phyloP scores from a whole-genome alignment of 1,140 invertebrate species.

The Bacillus rossius region DNA sequence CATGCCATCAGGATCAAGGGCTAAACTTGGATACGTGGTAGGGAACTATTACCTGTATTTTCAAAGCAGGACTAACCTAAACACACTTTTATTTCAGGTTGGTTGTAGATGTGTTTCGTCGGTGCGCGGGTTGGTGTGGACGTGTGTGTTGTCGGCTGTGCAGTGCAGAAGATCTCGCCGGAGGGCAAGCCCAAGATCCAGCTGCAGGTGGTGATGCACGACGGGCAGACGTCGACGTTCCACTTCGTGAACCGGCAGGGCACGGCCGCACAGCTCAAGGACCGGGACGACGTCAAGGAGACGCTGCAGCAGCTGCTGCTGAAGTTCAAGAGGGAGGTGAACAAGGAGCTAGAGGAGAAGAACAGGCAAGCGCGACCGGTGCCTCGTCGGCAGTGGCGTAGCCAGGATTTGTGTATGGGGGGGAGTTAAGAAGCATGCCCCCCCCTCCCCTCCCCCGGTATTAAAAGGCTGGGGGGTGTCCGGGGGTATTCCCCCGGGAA shows the following conservation, averaged over 20 bases:
- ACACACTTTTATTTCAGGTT: too few relatives aligned
- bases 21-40: too few relatives aligned
- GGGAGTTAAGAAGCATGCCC: too few relatives aligned
- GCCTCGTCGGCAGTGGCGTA: too few relatives aligned
- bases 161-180: slow-evolving; percentile 97
- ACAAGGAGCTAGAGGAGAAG: slow-evolving; percentile 90
- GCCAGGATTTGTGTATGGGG: too few relatives aligned
- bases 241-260: slow-evolving; percentile 92
- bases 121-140: neutral
- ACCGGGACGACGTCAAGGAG: slow-evolving; percentile 92
- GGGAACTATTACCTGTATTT: too few relatives aligned
- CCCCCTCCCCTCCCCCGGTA: neutral
- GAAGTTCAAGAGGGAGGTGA: slow-evolving; percentile 92
- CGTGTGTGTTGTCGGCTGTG: slow-evolving; percentile 31
- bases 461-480: too few relatives aligned
- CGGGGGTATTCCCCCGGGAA: too few relatives aligned
- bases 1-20: too few relatives aligned
- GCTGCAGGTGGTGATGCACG: slow-evolving; percentile 94
- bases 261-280: slow-evolving; percentile 73
- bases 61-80: too few relatives aligned
- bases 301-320: slow-evolving; percentile 85
- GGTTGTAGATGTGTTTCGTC: too few relatives aligned
- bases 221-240: slow-evolving; percentile 92
- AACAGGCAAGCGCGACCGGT: slow-evolving; percentile 48
- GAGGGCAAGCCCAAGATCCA: slow-evolving; percentile 98